Evolutionary conservation across 92 coral and sea anemone species (phyloP).

Genomic region (Scolanthus callimorphus): DNA sequence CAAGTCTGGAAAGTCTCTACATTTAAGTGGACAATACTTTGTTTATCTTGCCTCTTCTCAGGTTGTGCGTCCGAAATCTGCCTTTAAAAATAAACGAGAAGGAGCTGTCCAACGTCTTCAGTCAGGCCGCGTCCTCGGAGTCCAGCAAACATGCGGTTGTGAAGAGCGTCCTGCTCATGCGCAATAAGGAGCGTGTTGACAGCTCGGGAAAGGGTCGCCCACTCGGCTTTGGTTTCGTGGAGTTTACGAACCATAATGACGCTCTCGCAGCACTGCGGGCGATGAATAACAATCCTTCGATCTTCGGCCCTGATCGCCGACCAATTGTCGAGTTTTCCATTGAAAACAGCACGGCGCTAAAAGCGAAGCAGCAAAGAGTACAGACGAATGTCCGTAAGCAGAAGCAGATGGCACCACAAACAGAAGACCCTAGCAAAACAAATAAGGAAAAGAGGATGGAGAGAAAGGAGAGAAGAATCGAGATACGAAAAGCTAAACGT

Average conservation of each 20-base stretch:
- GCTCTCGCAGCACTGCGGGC: constrained; percentile 81
- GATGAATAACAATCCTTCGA: constrained; percentile 83
- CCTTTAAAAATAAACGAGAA: constrained; percentile 69
- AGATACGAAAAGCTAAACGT: constrained; percentile 49
- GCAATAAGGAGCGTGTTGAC: constrained; percentile 82
- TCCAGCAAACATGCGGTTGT: constrained; percentile 38
- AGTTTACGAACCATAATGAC: constrained; percentile 75
- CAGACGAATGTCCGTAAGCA: constrained; percentile 41
- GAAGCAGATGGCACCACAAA: constrained; percentile 11
- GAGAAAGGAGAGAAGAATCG: constrained; percentile 40
- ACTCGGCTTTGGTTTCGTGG: constrained; percentile 87
- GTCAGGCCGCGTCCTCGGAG: constrained; percentile 25
- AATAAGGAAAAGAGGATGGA: constrained; percentile 70
- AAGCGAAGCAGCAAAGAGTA: constrained; percentile 70
- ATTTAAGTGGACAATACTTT: no score
- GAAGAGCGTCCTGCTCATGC: constrained; percentile 64
- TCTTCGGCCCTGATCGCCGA: constrained; percentile 87
- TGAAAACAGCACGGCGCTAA: constrained; percentile 82
- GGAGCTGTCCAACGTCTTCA: constrained; percentile 56
- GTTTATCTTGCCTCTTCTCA: constrained; percentile 6
- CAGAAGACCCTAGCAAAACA: constrained; percentile 29
- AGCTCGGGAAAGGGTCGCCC: constrained; percentile 80
- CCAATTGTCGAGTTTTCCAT: constrained; percentile 95
- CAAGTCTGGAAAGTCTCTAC: no score
- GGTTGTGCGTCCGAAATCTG: constrained; percentile 91